Conservation (phyloP, 2,797 vertebrate genomes). For the Scleropages formosus region DNA sequence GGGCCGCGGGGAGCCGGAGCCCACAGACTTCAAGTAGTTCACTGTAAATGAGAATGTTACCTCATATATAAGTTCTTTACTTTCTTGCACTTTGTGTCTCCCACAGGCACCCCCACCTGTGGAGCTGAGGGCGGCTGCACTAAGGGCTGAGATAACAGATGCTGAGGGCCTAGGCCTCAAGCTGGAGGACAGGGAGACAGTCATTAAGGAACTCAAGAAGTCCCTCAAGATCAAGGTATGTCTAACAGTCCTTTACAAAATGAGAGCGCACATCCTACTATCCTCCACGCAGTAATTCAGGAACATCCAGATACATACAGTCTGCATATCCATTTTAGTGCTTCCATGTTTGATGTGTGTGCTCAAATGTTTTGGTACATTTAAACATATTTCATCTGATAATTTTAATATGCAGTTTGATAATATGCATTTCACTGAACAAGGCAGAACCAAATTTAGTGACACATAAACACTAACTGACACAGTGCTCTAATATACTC, state of each 20-base stretch:
- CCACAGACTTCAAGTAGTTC: too few species aligned
- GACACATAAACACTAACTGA: not conserved
- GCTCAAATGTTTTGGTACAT: too few species aligned
- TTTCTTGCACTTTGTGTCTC: not conserved
- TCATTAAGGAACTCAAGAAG: slow-evolving; percentile 92
- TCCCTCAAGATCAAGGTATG: slow-evolving; percentile 94
- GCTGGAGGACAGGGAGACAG: slow-evolving; percentile 90
- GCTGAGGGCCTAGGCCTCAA: slow-evolving; percentile 90
- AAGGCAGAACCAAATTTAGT: not conserved
- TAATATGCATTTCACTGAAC: too few species aligned
- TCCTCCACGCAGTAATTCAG: too few species aligned
- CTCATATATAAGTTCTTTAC: not conserved
- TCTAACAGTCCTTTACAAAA: too few species aligned
- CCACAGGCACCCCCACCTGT: slow-evolving; percentile 72
- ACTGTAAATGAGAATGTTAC: not conserved
- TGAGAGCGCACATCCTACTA: too few species aligned
- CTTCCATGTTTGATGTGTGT: too few species aligned
- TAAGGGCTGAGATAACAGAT: slow-evolving; percentile 91
- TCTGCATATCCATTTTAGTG: too few species aligned
- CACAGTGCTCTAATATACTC: too few species aligned
- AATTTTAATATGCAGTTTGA: too few species aligned
- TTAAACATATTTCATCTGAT: not conserved
- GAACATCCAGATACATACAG: too few species aligned
- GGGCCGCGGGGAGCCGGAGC: too few species aligned
- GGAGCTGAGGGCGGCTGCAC: slow-evolving; percentile 77